A percentile compares a stretch with the other conserved stretches of the same genome.
phyloP scores from a whole-genome alignment of 2,797 vertebrate genomes.

The Micropoecilia bifurca region DNA sequence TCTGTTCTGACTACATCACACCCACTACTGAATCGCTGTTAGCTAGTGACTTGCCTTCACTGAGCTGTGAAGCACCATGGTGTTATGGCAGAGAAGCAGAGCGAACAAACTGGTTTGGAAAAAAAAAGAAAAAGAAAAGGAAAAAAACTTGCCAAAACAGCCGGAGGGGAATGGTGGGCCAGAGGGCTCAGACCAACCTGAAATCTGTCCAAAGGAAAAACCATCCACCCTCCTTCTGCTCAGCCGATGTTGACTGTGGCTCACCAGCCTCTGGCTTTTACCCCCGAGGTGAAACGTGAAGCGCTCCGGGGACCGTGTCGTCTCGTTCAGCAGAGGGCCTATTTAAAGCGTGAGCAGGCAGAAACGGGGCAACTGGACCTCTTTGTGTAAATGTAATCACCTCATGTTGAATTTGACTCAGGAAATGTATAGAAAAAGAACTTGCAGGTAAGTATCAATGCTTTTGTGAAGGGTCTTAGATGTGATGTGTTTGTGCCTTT shows the following conservation, averaged over 20 bases:
- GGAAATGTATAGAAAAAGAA: not conserved
- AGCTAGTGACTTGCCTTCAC: slow-evolving; percentile 21
- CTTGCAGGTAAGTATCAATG: not conserved
- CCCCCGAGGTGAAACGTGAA: slow-evolving; percentile 58
- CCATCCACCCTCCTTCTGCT: slow-evolving; percentile 25
- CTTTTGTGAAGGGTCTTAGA: not conserved
- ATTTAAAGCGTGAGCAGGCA: slow-evolving; percentile 20
- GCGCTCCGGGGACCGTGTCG: slow-evolving; percentile 50
- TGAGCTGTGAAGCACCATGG: slow-evolving; percentile 6
- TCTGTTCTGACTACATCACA: not conserved
- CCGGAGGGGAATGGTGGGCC: slow-evolving; percentile 50
- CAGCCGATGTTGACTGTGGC: slow-evolving; percentile 43
- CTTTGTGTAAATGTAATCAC: slow-evolving; percentile 2
- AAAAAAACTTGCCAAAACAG: slow-evolving; percentile 30
- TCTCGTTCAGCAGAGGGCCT: slow-evolving; percentile 19
- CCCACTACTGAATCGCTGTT: slow-evolving; percentile 16
- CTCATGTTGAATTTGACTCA: not conserved
- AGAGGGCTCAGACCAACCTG: slow-evolving; percentile 34
- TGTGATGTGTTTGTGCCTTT: not conserved
- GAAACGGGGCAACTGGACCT: slow-evolving; percentile 2
- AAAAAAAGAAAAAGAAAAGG: slow-evolving; percentile 4
- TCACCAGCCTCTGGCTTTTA: slow-evolving; percentile 57
- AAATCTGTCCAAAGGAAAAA: slow-evolving; percentile 51
- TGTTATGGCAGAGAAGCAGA: slow-evolving; percentile 25
- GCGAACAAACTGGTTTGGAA: slow-evolving; percentile 42